Evolutionary conservation across 2,113 vertebrate species (phyloP), one percentile per base, ranked within the genome.

Genomic region (Theropithecus gelada): DNA sequence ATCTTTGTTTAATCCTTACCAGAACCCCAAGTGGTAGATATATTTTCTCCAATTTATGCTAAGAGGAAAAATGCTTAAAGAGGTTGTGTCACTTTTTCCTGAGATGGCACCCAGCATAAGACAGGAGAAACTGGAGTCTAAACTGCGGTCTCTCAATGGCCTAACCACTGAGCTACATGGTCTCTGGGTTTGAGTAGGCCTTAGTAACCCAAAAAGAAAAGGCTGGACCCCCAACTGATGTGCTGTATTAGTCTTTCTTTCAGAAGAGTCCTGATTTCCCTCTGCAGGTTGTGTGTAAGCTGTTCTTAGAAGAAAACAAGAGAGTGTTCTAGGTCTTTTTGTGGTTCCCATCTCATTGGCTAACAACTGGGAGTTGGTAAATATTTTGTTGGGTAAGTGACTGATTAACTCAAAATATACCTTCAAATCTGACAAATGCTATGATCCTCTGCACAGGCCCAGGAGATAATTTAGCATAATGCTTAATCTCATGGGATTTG

Each of bases 141-240:
- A 50, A 18, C 20, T 0, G 6, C 43, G 70, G 23, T 48, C 23
- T 48, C 78, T 35, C 11, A 4, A 4, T 8, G 22, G 8, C 25
- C 32, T 38, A 11, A 14, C 61, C 30, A 4, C 70, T 0, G 8
- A 78, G 27, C 86, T 6, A 1, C 8, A 0, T 0, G 8, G 30
- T 55, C n/a, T 43, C 38, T 0, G 0, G 12, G 40, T 11, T 6
- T 25, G 45, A 8, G 1, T 16, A 38, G 57, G 11, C n/a, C 23
- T 92, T 25, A 32, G 68, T 16, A 2, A 38, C 52, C 61, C 20
- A 43, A 30, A 61, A 50, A 50, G 73, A 57, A 72, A 43, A 32
- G 1, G 3, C 61, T 6, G 22, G 23, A 6, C 5, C 2, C 55
- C n/a, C 40, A 7, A 0, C 35, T 0, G 17, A 45, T 57, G 72